A percentile compares a stretch with the other conserved stretches of the same genome.
phyloP scores from a whole-genome alignment of 2,113 vertebrate species.

The Ammodytes marinus region DNA sequence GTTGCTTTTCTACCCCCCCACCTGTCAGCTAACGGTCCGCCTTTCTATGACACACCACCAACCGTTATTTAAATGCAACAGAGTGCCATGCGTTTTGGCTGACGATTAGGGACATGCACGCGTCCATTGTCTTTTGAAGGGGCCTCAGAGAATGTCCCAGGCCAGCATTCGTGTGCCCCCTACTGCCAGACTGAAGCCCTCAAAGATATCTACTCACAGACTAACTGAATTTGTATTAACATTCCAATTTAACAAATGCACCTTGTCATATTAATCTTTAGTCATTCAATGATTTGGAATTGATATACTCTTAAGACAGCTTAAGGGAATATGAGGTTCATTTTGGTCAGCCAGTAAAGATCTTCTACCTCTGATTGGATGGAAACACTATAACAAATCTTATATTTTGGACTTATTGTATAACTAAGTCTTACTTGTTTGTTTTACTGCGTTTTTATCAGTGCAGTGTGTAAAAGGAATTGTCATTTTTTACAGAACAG shows the following conservation, averaged over 20 bases:
- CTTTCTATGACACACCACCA: constrained; percentile 60
- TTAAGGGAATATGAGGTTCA: not conserved
- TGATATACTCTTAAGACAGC: not conserved
- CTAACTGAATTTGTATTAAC: not conserved
- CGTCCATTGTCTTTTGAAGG: constrained; percentile 37
- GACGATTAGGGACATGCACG: constrained; percentile 37
- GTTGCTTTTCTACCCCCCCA: constrained; percentile 44
- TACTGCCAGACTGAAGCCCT: constrained; percentile 56
- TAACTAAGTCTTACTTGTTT: not conserved
- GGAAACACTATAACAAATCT: not conserved
- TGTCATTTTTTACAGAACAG: no score
- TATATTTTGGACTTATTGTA: not conserved
- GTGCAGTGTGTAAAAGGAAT: not conserved
- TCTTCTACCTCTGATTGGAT: not conserved
- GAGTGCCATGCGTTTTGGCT: constrained; percentile 41
- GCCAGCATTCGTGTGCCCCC: constrained; percentile 71
- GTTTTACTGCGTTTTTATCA: not conserved
- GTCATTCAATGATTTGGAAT: not conserved
- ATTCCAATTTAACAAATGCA: not conserved
- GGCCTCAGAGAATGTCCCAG: constrained; percentile 18
- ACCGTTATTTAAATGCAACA: constrained; percentile 16
- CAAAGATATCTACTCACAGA: not conserved
- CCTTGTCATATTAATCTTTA: not conserved
- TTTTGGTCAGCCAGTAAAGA: not conserved
- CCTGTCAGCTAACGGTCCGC: constrained; percentile 44